A percentile compares a stretch with the other conserved stretches of the same genome.
These are phyloP conservation scores for Copsychus sechellarum DNA, from an alignment of 2,113 vertebrate species.

Conservation along the genomic window DNA sequence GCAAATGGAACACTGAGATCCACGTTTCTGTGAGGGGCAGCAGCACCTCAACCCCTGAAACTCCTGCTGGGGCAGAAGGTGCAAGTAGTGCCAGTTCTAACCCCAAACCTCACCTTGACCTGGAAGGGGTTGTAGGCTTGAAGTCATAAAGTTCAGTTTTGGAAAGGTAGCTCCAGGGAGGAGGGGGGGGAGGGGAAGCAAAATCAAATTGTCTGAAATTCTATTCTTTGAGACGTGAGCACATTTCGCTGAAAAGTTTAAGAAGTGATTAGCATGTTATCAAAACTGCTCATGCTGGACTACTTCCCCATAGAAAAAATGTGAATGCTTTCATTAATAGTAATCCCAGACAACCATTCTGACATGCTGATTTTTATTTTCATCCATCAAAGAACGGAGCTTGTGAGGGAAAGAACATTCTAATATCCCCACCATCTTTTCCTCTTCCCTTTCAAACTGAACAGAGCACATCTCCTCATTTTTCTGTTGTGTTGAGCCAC, in stretches of 20 bases:
- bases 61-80: not conserved
- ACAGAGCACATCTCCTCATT: not conserved
- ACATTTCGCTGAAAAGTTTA: not conserved
- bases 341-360: not conserved
- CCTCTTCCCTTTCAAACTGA: not conserved
- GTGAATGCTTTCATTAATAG: not conserved
- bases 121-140: not conserved
- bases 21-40: not conserved
- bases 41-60: not conserved
- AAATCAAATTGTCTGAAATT: not conserved
- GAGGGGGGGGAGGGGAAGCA: accelerated
- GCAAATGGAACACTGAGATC: not conserved
- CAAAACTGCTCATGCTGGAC: not conserved
- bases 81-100: not conserved
- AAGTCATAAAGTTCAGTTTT: not conserved
- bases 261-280: not conserved
- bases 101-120: not conserved
- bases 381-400: not conserved
- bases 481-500: constrained; percentile 15
- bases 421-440: not conserved
- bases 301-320: not conserved
- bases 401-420: not conserved
- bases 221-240: not conserved
- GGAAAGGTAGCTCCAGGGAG: not conserved
- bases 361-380: constrained; percentile 19